These are phyloP conservation scores for Trypoxylus dichotomus DNA, from an alignment of 1,140 invertebrate species.

Conservation along the genomic window DNA sequence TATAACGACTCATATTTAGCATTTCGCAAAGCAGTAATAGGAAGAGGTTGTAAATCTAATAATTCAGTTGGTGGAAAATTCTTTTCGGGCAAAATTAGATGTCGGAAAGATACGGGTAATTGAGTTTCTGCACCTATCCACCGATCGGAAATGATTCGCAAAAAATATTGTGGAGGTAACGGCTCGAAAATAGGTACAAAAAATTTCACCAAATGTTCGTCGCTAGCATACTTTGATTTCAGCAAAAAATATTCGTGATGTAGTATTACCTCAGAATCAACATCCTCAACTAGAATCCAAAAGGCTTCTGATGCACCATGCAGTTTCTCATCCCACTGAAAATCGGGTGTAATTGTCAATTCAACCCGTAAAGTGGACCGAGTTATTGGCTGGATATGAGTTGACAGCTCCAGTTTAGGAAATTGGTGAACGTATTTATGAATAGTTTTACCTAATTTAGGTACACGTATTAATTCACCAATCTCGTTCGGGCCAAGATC, in stretches of 20 bases:
- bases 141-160: conserved; percentile 76
- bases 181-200: conserved; percentile 99
- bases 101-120: conserved; percentile 95
- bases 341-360: conserved; percentile 98
- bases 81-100: conserved; percentile 97
- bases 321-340: conserved; percentile 98
- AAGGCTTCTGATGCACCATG: conserved; percentile 96
- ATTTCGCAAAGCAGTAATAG: conserved; percentile 84
- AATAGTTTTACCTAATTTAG: conserved; percentile 95
- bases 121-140: conserved; percentile 96
- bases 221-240: conserved; percentile 91
- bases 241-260: conserved; percentile 98
- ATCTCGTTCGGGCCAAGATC: conserved; percentile 97
- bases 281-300: conserved; percentile 99
- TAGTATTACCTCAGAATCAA: conserved; percentile 93
- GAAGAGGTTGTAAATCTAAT: conserved; percentile 95
- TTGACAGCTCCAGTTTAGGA: conserved; percentile 91
- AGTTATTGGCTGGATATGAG: conserved; percentile 97
- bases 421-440: conserved; percentile 98
- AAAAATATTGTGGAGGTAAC: conserved; percentile 96
- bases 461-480: conserved; percentile 93
- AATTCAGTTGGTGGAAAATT: conserved; percentile 97
- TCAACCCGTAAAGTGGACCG: conserved; percentile 92
- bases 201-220: conserved; percentile 97
- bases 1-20: conserved; percentile 86